A percentile compares a stretch with the other conserved stretches of the same genome.
These are phyloP conservation scores for Hestina assimilis DNA, from an alignment of 1,140 invertebrate genomes.

Conservation along the genomic window DNA sequence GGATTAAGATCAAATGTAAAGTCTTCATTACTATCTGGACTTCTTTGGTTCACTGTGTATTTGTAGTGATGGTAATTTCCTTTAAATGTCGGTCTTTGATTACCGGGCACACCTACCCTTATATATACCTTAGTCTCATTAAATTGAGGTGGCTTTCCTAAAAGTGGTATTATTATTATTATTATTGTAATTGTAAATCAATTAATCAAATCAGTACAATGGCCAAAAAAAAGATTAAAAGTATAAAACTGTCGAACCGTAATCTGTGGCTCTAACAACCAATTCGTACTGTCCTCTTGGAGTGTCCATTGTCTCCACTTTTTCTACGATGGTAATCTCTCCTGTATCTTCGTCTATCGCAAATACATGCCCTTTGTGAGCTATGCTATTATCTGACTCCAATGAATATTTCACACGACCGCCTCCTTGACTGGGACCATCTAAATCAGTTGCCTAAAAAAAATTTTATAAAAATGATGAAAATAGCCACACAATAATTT, in stretches of 20 bases:
- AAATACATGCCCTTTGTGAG: conserved; percentile 77
- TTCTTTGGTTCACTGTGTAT: conserved; percentile 50
- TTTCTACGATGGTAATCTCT: conserved; percentile 82
- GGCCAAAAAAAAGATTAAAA: neutral
- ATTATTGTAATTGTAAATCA: too few species aligned
- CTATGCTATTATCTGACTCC: conserved; percentile 84
- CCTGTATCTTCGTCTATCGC: conserved; percentile 83
- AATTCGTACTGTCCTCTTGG: conserved; percentile 86
- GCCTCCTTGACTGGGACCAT: conserved; percentile 84
- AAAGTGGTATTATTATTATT: too few species aligned
- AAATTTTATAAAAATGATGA: neutral
- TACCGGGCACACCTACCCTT: conserved; percentile 86
- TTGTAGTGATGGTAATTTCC: conserved; percentile 82
- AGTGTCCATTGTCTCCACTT: conserved; percentile 84
- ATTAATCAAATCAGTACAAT: neutral
- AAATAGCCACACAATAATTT: neutral
- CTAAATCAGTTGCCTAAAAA: conserved; percentile 82
- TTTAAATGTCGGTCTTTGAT: conserved; percentile 87
- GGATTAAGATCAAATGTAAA: conserved; percentile 78
- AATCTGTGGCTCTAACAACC: conserved; percentile 84
- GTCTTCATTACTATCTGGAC: conserved; percentile 56
- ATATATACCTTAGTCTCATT: conserved; percentile 83
- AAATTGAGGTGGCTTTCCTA: conserved; percentile 80
- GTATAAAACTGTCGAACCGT: conserved; percentile 73
- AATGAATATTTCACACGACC: conserved; percentile 84